These are phyloP conservation scores for Etheostoma cragini DNA, from an alignment of 2,113 vertebrate species.

Conservation along the genomic window DNA sequence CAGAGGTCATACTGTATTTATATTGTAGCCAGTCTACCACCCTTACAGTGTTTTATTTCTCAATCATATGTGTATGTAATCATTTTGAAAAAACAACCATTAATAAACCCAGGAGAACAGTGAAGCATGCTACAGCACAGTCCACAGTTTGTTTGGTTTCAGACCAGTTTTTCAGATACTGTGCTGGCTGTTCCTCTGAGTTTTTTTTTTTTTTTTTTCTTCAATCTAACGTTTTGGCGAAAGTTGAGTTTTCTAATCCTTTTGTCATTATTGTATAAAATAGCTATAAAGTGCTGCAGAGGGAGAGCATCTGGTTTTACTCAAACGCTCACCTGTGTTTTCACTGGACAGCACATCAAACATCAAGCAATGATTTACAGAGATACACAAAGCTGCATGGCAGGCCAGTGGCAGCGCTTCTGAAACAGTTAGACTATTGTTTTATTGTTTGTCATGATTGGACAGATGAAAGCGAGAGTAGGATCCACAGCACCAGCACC, in stretches of 20 bases:
- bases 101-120: constrained; percentile 18
- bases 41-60: constrained; percentile 22
- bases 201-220: constrained; percentile 31
- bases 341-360: constrained; percentile 54
- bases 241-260: constrained; percentile 32
- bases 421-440: constrained; percentile 54
- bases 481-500: constrained; percentile 28
- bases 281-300: constrained; percentile 14
- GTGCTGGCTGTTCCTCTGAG: constrained; percentile 22
- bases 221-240: constrained; percentile 41
- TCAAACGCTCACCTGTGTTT: constrained; percentile 71
- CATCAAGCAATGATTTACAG: constrained; percentile 48
- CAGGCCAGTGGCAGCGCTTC: constrained; percentile 35
- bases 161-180: constrained; percentile 15
- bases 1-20: constrained; percentile 63
- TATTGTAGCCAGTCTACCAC: background rate
- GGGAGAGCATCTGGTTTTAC: constrained; percentile 60
- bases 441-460: constrained; percentile 58
- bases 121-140: constrained; percentile 4
- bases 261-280: constrained; percentile 53
- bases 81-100: background rate
- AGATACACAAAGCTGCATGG: constrained; percentile 37
- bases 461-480: constrained; percentile 63
- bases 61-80: constrained; percentile 19
- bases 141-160: constrained; percentile 31